phyloP scores from a whole-genome alignment of 1,140 invertebrate species.

The Macrosteles quadrilineatus region DNA sequence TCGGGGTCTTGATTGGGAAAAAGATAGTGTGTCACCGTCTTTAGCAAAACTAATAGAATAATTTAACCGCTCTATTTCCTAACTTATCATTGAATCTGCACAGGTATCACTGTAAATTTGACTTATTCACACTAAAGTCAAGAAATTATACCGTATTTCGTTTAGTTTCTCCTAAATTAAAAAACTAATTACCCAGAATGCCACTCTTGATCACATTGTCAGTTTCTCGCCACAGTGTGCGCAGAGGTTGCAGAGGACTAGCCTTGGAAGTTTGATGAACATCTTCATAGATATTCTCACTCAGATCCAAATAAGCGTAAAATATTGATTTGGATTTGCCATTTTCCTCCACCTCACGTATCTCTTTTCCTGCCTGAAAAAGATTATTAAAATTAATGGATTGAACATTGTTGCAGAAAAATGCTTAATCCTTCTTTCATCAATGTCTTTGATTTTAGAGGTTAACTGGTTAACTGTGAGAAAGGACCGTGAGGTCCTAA shows the following conservation, averaged over 20 bases:
- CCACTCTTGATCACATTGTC: conserved; percentile 27
- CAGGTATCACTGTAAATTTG: no score
- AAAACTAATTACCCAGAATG: conserved; percentile 26
- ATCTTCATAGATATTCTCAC: conserved; percentile 19
- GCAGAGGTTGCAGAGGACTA: background rate
- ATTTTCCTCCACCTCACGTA: background rate
- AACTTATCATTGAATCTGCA: no score
- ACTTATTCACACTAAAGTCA: no score
- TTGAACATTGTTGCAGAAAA: background rate
- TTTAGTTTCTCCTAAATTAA: conserved; percentile 61
- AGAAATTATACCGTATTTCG: no score
- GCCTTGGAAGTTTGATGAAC: background rate
- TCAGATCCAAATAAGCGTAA: conserved; percentile 14
- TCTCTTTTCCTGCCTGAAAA: background rate
- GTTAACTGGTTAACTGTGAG: no score
- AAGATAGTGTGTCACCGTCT: no score
- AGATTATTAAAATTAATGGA: background rate
- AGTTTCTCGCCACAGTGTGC: conserved; percentile 30
- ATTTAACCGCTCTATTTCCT: no score
- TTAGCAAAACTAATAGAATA: no score
- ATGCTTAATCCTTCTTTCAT: no score
- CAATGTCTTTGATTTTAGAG: no score
- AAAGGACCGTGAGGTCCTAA: no score
- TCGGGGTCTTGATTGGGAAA: no score
- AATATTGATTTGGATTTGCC: conserved; percentile 12